Evolutionary conservation across 2,888 invertebrate genomes (phyloP), one percentile per base, ranked within the genome.

Genomic region (Orthosia gracilis): DNA sequence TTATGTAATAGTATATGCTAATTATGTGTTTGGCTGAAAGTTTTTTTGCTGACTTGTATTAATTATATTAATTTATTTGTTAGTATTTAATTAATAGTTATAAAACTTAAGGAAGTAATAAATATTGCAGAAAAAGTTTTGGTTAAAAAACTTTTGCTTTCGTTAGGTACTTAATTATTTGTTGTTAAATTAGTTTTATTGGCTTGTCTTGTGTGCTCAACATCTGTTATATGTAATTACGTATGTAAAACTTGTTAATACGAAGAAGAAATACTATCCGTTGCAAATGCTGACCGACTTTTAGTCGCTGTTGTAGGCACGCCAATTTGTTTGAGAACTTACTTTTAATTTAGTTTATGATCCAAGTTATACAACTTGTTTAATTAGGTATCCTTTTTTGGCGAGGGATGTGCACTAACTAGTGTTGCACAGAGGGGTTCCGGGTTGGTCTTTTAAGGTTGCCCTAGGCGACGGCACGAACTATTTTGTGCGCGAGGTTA

Each of bases 1-100:
- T 81, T 69, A 69, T 79, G 66, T 79, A 69, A 75, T 70, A 69
- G 63, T 31, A 54, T 67, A 73, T 66, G 62, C 50, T 78, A 78
- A 78, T 62, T 73, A 40, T 73, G n/a, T 66, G 1, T 55, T 13
- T 15, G 31, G 50, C 63, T 54, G 70, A 81, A 81, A 69, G 69
- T 84, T 54, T 64, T 64, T 52, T 52, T 66, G 23, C 13, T 18
- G 15, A 77, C 31, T 58, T 0, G 18, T 58, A 62, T 69, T 72
- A 77, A 78, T 80, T 70, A 66, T 40, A 69, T 4, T 49, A 55
- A 69, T 83, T 63, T 69, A 15, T 80, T 54, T 54, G 58, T 55
- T 61, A 40, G 64, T 21, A 45, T 73, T 76, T 79, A 73, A 64
- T 76, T 58, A 64, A 7, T 79, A 59, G 72, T 15, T 72, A 5